phyloP scores from a whole-genome alignment of 2,888 invertebrate genomes.

The Agrotis segetum region DNA sequence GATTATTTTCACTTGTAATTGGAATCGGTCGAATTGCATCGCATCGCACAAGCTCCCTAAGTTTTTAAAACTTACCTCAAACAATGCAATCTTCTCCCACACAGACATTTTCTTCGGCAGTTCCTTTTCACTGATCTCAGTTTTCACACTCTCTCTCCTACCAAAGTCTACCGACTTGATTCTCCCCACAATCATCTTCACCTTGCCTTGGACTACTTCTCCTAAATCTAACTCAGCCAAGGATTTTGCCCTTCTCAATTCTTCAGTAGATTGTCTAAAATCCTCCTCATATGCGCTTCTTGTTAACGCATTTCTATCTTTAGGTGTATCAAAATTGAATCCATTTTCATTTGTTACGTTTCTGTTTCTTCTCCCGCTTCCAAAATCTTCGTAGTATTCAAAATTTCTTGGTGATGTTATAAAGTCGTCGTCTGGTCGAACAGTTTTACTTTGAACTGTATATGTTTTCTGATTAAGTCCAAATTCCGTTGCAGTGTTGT shows the following conservation, averaged over 20 bases:
- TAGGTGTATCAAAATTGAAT: constrained; percentile 20
- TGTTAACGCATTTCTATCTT: constrained; percentile 11
- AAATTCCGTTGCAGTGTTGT: constrained; percentile 15
- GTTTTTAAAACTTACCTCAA: constrained; percentile 76
- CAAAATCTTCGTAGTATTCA: neutral
- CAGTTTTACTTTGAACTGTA: constrained; percentile 13
- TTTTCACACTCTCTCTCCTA: constrained; percentile 60
- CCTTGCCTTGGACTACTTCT: constrained; percentile 77
- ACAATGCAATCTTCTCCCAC: constrained; percentile 82
- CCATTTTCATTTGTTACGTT: constrained; percentile 17
- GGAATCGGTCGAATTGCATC: no score
- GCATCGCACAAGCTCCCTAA: no score
- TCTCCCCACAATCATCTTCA: constrained; percentile 74
- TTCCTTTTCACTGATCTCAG: constrained; percentile 75
- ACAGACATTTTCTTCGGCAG: constrained; percentile 79
- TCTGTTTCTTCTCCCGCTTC: neutral
- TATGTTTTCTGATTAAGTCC: neutral
- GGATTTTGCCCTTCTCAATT: constrained; percentile 70
- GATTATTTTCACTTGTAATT: no score
- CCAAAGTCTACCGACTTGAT: constrained; percentile 78
- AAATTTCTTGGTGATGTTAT: constrained; percentile 1
- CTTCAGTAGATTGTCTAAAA: constrained; percentile 54
- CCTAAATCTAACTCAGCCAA: constrained; percentile 79
- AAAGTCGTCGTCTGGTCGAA: neutral
- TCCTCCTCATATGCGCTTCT: constrained; percentile 48